phyloP scores from a whole-genome alignment of 1,140 invertebrate genomes.

The Cherax destructor region DNA sequence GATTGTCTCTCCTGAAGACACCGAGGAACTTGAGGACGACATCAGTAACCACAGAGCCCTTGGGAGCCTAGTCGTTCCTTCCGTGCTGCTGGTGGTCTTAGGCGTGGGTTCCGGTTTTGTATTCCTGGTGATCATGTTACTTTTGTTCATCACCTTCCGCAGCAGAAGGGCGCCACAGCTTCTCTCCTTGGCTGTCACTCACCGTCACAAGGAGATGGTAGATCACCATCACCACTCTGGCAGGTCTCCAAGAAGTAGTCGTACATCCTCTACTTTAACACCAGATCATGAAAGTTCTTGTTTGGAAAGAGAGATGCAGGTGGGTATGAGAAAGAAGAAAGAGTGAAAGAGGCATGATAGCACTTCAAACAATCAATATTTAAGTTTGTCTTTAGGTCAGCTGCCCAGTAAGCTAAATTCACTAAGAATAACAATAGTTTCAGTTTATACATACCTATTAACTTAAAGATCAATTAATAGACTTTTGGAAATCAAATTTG shows the following conservation, averaged over 20 bases:
- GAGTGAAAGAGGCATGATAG: neutral
- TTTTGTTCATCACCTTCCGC: constrained; percentile 6
- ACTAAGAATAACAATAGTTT: too few relatives aligned
- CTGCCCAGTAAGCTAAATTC: too few relatives aligned
- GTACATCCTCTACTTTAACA: neutral
- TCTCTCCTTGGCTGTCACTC: neutral
- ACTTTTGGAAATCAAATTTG: too few relatives aligned
- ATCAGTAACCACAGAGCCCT: neutral
- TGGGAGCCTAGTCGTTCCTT: neutral
- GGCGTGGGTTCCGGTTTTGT: constrained; percentile 16
- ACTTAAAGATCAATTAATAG: too few relatives aligned
- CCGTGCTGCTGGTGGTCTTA: neutral
- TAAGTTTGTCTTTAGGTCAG: neutral
- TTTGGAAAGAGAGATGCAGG: constrained; percentile 16
- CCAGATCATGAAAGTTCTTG: neutral
- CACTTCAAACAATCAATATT: neutral
- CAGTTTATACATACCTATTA: too few relatives aligned
- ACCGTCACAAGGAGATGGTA: neutral
- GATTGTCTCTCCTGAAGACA: constrained; percentile 3
- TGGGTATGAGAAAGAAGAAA: constrained; percentile 2
- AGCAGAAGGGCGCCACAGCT: constrained; percentile 6
- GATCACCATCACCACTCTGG: neutral
- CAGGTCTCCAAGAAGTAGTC: neutral
- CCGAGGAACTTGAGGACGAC: neutral
- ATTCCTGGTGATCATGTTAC: neutral